Percentiles rank a stretch among this genome's conserved stretches.
Conservation (phyloP, 2,113 vertebrate species). For the Philantomba maxwellii region DNA sequence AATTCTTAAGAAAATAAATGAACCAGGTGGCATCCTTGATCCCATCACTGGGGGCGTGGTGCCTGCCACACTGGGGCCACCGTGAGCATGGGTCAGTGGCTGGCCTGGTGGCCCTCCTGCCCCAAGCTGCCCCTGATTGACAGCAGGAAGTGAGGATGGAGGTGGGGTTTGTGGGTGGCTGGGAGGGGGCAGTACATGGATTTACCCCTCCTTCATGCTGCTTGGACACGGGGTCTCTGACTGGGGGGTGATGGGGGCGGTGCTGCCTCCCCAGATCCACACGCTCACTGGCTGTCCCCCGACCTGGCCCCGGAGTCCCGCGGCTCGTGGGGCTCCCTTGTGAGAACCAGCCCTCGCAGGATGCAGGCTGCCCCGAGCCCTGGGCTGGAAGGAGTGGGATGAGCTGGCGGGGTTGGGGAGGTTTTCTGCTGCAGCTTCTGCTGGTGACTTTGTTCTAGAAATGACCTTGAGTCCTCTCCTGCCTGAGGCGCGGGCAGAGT, state of each 20-base stretch:
- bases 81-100: rapidly evolving
- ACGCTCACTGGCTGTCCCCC: rapidly evolving
- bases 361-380: rapidly evolving
- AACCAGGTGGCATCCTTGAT: neutral
- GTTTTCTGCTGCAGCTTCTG: neutral
- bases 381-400: no score
- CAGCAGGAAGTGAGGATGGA: rapidly evolving
- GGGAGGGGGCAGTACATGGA: rapidly evolving
- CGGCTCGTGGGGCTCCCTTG: rapidly evolving
- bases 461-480: no score
- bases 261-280: rapidly evolving
- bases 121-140: no score
- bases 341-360: rapidly evolving
- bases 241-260: rapidly evolving
- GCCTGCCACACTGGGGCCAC: rapidly evolving
- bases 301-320: neutral
- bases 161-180: rapidly evolving
- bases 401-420: neutral
- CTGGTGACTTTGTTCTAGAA: neutral
- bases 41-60: neutral
- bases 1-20: neutral
- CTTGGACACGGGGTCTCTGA: neutral
- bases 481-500: rapidly evolving
- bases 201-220: rapidly evolving
- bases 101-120: neutral